Evolutionary conservation across 2,113 vertebrate genomes (phyloP).

Genomic region (Scytalopus superciliaris): DNA sequence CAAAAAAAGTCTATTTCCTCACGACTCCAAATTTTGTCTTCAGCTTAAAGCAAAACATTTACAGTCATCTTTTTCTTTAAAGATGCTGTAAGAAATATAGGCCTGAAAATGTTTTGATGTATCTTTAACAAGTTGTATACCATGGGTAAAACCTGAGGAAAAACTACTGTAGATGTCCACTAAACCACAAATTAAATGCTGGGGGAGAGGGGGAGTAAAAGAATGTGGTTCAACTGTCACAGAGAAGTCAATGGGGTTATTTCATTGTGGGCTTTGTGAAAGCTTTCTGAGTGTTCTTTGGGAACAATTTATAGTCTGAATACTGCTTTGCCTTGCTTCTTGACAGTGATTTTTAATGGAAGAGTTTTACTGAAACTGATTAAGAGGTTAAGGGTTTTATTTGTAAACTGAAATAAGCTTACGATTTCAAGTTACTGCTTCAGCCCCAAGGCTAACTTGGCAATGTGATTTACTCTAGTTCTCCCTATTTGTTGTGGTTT

Average conservation of each 20-base stretch:
- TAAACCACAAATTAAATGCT: neutral
- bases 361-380: neutral
- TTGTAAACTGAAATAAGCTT: neutral
- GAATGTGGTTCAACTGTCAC: neutral
- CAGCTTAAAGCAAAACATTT: neutral
- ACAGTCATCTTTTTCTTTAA: neutral
- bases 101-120: neutral
- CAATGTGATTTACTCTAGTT: neutral
- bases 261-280: neutral
- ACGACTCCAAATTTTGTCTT: neutral
- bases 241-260: neutral
- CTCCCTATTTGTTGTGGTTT: neutral
- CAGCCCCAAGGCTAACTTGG: neutral
- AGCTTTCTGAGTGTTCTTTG: neutral
- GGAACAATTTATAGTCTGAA: neutral
- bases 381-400: neutral
- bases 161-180: neutral
- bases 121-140: neutral
- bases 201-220: neutral
- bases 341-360: neutral
- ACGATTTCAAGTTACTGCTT: neutral
- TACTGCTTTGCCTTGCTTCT: neutral
- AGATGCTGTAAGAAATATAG: neutral
- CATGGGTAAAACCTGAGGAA: neutral
- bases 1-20: accelerated